Evolutionary conservation across 2,797 vertebrate genomes (phyloP).

Genomic region (Phalanger gymnotis): DNA sequence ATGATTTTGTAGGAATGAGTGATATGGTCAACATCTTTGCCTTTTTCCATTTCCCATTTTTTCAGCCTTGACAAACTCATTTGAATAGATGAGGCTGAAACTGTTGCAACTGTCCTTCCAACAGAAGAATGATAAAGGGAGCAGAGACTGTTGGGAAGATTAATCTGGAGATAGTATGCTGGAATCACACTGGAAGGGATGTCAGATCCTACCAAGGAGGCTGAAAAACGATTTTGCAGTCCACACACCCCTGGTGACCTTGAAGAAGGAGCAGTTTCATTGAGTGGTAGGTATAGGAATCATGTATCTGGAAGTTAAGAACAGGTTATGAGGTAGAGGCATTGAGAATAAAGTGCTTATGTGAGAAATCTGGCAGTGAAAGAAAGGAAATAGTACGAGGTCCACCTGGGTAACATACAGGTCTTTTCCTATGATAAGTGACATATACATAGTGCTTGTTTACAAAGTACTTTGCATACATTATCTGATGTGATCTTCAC

Average conservation of each 20-base stretch:
- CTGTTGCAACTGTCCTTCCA: not conserved
- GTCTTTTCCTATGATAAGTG: not conserved
- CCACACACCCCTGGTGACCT: not conserved
- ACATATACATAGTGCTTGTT: not conserved
- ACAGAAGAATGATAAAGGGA: not conserved
- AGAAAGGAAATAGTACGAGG: not conserved
- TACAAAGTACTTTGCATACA: not conserved
- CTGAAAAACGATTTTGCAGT: not conserved
- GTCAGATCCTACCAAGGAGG: not conserved
- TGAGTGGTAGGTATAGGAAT: constrained; percentile 1
- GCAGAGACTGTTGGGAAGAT: not conserved
- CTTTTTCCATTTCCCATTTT: constrained; percentile 1
- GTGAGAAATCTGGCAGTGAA: not conserved
- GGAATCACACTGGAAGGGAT: not conserved
- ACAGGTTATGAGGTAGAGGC: not conserved
- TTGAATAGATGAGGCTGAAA: constrained; percentile 5
- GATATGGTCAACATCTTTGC: constrained; percentile 1
- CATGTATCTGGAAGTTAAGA: not conserved
- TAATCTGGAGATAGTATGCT: not conserved
- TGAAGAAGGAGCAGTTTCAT: not conserved
- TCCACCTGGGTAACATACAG: not conserved
- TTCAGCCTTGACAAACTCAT: constrained; percentile 4
- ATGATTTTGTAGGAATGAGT: not conserved
- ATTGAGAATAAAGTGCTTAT: not conserved
- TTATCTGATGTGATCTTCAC: not conserved